Conservation (phyloP, 2,888 invertebrate species). For the Lepidocyrtoides sp. region DNA sequence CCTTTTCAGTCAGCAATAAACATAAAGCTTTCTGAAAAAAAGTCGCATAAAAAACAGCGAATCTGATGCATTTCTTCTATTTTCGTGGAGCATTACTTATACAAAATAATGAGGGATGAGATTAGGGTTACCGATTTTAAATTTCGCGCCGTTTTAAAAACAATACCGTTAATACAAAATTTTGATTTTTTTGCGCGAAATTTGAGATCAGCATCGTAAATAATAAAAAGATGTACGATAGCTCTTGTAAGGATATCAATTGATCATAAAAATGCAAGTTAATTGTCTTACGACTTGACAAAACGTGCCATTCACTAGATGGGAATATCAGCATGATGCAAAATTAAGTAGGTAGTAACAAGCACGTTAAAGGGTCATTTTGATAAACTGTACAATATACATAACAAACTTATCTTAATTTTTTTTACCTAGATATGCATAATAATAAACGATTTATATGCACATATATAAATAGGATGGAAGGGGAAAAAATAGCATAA, state of each 20-base stretch:
- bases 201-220: neutral
- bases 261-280: neutral
- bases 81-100: too few species aligned
- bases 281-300: constrained; percentile 25
- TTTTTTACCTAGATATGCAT: constrained; percentile 22
- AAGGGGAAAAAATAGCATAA: too few species aligned
- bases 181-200: neutral
- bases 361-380: constrained; percentile 43
- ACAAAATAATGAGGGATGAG: too few species aligned
- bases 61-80: too few species aligned
- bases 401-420: neutral
- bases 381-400: constrained; percentile 3
- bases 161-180: too few species aligned
- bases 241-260: neutral
- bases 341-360: constrained; percentile 36
- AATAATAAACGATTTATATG: too few species aligned
- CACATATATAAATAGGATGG: too few species aligned
- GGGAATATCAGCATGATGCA: constrained; percentile 24
- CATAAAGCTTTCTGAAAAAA: neutral
- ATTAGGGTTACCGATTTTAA: too few species aligned
- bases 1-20: too few species aligned
- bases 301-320: constrained; percentile 29
- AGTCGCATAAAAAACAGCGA: too few species aligned
- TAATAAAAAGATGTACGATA: neutral
- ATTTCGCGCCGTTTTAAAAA: too few species aligned